Evolutionary conservation across 2,113 vertebrate species (phyloP).

Genomic region (Fregata magnificens): DNA sequence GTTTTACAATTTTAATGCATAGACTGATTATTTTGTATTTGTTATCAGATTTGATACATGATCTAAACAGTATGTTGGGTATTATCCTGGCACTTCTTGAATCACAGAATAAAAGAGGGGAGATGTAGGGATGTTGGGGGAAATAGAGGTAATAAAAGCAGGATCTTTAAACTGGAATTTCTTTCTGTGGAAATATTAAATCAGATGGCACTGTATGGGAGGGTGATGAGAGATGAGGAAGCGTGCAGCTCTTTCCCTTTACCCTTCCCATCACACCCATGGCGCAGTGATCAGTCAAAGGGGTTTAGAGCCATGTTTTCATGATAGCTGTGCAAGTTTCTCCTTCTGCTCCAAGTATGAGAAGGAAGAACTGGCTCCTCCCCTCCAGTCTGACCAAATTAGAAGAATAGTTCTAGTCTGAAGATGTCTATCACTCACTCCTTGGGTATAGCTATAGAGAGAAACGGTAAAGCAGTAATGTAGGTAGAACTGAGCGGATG

Average conservation of each 20-base stretch:
- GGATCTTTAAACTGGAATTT: background rate
- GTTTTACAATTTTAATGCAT: background rate
- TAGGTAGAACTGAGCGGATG: background rate
- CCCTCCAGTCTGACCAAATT: background rate
- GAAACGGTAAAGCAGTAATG: background rate
- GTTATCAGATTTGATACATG: background rate
- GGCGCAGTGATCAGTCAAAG: background rate
- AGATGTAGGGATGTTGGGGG: background rate
- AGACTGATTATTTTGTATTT: background rate
- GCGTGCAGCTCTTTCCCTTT: background rate
- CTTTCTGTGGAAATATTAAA: background rate
- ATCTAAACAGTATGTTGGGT: background rate
- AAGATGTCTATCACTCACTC: background rate
- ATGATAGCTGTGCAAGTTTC: background rate
- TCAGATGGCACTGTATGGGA: background rate
- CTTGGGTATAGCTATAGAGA: background rate
- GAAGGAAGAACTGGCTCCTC: background rate
- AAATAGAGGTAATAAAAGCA: background rate
- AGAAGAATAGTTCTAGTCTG: background rate
- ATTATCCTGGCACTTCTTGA: background rate
- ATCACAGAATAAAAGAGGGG: background rate
- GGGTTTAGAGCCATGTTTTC: background rate
- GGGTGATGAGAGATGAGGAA: background rate
- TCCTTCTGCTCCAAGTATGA: background rate
- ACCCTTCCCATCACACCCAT: background rate